Base-by-base conservation (phyloP, 2,113 vertebrate species). In the Butorides virescens region DNA sequence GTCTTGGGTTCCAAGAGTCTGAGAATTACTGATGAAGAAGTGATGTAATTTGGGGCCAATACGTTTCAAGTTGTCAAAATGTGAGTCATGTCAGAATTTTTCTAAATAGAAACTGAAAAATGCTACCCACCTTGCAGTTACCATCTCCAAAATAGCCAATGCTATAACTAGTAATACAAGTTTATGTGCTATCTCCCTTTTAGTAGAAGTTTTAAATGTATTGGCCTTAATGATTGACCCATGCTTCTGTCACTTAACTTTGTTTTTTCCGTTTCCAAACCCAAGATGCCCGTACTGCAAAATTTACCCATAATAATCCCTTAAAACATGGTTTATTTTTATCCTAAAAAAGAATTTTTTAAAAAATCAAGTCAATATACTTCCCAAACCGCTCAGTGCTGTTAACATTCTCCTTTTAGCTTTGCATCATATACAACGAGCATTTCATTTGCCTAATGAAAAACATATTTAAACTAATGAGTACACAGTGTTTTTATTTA, bases 391-490 rank as follows among this genome's bases (percentile, higher is more conserved):
- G 15, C 52, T 92, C 30, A 37, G 70, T 94, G 37, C 76, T 93
- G 32, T 96, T 96, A 94, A 88, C 55, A 90, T 97, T 97, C 94
- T 95, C 81, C 77, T 95, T 97, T 97, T 90, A 94, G 88, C 73
- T 67, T 94, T 96, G 67, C 92, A 95, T 95, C 80, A 90, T 72
- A 90, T 50, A 79, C 91, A 94, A 93, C 30, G 47, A 97, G 92
- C 82, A 93, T 97, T 98, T 97, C 95, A 97, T 98, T 97, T 98
- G 96, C 96, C 84, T 98, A 98, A 98, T 97, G 96, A 97, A 98
- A 98, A 98, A 97, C 96, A 96, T 96, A 96, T 97, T 97, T 98
- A 97, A 97, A 93, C 83, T 98, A 98, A 97, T 97, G 92, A 97
- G 86, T 96, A 96, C 77, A 91, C 78, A 94, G 73, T 87, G 87